Evolutionary conservation across 2,113 vertebrate genomes (phyloP).

Genomic region (Zosterops lateralis): DNA sequence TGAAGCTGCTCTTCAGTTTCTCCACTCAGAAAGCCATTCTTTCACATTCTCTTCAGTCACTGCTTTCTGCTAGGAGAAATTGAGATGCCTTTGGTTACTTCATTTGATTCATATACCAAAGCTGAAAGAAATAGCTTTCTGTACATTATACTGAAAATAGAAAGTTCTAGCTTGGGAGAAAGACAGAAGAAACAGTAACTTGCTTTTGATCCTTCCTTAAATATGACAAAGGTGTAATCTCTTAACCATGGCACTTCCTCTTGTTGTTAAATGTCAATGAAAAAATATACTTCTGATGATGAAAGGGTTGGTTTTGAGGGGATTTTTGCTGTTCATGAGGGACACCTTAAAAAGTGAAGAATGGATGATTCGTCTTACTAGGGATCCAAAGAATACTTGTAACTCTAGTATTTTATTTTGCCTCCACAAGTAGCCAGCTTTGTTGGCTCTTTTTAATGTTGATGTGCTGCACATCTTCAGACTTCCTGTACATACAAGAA

Average conservation of each 20-base stretch:
- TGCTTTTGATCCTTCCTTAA: not conserved
- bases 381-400: not conserved
- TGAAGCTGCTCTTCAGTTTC: not conserved
- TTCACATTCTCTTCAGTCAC: not conserved
- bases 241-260: not conserved
- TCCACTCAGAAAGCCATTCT: not conserved
- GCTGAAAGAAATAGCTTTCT: not conserved
- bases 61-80: not conserved
- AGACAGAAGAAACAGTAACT: not conserved
- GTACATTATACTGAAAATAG: not conserved
- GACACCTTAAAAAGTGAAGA: not conserved
- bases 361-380: not conserved
- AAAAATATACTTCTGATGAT: not conserved
- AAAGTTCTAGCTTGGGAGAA: not conserved
- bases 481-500: not conserved
- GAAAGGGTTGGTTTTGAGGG: not conserved
- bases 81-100: not conserved
- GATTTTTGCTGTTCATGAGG: accelerated
- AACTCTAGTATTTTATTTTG: not conserved
- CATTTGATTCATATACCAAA: not conserved
- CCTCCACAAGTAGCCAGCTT: not conserved
- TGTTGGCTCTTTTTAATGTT: not conserved
- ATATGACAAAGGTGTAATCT: not conserved
- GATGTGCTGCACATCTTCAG: not conserved
- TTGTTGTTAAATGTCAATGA: not conserved